phyloP scores from a whole-genome alignment of 2,888 invertebrate species.

The Tenthredo notha region DNA sequence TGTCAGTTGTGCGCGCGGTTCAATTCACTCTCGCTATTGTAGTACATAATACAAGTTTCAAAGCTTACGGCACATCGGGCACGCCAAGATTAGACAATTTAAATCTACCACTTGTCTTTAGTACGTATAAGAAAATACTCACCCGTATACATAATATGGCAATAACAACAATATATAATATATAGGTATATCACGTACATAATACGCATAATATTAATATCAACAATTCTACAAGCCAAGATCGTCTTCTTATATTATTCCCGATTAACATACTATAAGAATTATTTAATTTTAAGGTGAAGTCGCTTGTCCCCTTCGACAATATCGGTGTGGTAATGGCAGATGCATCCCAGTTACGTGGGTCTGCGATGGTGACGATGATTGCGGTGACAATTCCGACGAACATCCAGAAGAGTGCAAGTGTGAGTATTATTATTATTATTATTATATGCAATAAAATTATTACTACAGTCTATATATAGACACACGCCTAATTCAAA shows the following conservation, averaged over 20 bases:
- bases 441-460: background rate
- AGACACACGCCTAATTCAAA: no score
- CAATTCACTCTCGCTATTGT: conserved; percentile 37
- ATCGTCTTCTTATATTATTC: conserved; percentile 51
- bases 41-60: background rate
- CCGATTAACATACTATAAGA: conserved; percentile 55
- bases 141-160: background rate
- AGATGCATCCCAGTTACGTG: conserved; percentile 89
- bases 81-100: conserved; percentile 15
- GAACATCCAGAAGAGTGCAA: conserved; percentile 87
- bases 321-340: conserved; percentile 88
- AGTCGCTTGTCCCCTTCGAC: conserved; percentile 83
- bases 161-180: background rate
- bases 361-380: conserved; percentile 89
- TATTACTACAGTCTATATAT: background rate
- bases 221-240: background rate
- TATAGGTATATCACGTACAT: background rate
- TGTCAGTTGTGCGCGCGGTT: conserved; percentile 7
- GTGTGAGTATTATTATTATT: conserved; percentile 78
- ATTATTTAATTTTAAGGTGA: conserved; percentile 68
- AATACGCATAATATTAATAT: background rate
- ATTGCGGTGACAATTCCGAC: conserved; percentile 92
- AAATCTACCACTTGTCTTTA: background rate
- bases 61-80: conserved; percentile 29
- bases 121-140: background rate